Base-by-base conservation (phyloP, 1,140 invertebrate genomes). In the Trialeurodes vaporariorum region DNA sequence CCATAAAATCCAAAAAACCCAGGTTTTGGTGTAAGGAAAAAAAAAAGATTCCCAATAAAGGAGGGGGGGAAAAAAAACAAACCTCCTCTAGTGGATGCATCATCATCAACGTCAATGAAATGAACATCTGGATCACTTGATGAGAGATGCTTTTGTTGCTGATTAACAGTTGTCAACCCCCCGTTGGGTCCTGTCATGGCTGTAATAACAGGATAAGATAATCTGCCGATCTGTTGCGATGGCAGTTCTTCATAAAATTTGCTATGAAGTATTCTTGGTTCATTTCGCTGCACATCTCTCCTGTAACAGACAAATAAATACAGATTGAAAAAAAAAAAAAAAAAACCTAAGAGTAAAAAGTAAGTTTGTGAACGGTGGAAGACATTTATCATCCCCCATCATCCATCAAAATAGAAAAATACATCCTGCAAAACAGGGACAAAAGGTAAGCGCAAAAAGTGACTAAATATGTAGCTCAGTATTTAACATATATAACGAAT, bases 171-270 rank as follows among this genome's bases (percentile, higher is more conserved):
- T 1, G 87, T 88, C 13, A 91, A 81, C 5, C 88, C 90, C 64
- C 87, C 87, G 69, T 88, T 85, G 1, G 90, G 90, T 1, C 90
- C 90, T 5, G 89, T 91, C 71, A 83, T 85, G 40, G 88, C 85
- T 22, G 87, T 83, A 27, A 85, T 77, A 58, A 91, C 81, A 49
- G 76, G 76, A 27, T 27, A 65, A 40, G 79, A 77, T 76, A 85
- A 81, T 71, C 77, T 69, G 1, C 77, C 82, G 22, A 88, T 72
- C 61, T 81, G 76, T 59, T 81, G 81, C 26, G 81, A 80, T 21
- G 86, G 86, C 64, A 88, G 77, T 72, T 87, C 86, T 40, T 85
- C 84, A 49, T 85, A 83, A 72, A 82, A 83, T 72, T 84, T 81
- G 2, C 87, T 86, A 75, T 86, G 83, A 67, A 86, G 79, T 60